Conservation (phyloP, 2,888 invertebrate genomes). For the Tachina fera region DNA sequence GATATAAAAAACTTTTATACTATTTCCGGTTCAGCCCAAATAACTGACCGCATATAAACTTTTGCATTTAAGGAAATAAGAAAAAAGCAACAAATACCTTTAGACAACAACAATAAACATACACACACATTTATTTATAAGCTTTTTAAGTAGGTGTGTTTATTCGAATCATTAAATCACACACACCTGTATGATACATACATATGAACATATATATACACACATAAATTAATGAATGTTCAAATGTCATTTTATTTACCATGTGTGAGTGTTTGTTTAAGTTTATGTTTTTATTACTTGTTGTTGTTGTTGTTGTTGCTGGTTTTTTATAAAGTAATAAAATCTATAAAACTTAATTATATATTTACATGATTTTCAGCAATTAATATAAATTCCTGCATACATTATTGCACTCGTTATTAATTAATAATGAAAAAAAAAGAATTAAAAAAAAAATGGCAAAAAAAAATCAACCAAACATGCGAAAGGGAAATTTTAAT, state of each 20-base stretch:
- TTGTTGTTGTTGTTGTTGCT: not conserved
- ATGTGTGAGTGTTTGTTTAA: not conserved
- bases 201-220: too few relatives aligned
- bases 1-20: not conserved
- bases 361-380: slow-evolving; percentile 64
- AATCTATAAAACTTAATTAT: slow-evolving; percentile 66
- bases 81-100: too few relatives aligned
- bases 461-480: not conserved
- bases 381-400: slow-evolving; percentile 71
- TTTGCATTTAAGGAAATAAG: not conserved
- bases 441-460: not conserved
- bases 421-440: slow-evolving; percentile 34
- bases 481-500: slow-evolving; percentile 13
- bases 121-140: slow-evolving; percentile 29
- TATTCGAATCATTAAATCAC: slow-evolving; percentile 4
- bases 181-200: not conserved
- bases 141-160: slow-evolving; percentile 59
- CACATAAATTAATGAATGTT: not conserved
- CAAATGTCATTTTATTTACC: slow-evolving; percentile 16
- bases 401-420: slow-evolving; percentile 70
- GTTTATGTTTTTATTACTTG: slow-evolving; percentile 13
- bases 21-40: slow-evolving; percentile 2
- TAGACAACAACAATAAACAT: too few relatives aligned
- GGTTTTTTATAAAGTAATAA: slow-evolving; percentile 29
- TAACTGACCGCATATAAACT: slow-evolving; percentile 3